phyloP scores from a whole-genome alignment of 2,113 vertebrate species.

The Patagioenas fasciata region DNA sequence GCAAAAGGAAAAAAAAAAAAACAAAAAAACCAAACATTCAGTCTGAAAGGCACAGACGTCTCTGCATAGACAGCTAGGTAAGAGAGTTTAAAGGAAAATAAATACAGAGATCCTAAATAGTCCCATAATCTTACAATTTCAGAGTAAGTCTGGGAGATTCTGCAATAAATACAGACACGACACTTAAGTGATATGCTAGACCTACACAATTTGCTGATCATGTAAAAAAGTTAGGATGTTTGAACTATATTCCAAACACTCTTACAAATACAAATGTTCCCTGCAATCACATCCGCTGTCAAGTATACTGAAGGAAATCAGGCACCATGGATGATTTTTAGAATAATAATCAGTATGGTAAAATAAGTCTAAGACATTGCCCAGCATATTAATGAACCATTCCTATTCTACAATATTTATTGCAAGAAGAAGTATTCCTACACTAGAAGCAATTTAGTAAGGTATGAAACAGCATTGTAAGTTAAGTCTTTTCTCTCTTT shows the following conservation, averaged over 20 bases:
- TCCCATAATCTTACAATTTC: neutral
- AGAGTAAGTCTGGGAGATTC: neutral
- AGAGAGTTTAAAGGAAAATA: neutral
- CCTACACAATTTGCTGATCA: neutral
- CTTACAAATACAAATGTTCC: slow-evolving; percentile 7
- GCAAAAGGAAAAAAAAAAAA: neutral
- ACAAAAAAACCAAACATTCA: neutral
- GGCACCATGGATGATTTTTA: neutral
- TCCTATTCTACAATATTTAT: neutral
- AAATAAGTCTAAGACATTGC: neutral
- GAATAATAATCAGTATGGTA: neutral
- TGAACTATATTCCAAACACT: neutral
- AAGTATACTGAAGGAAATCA: neutral
- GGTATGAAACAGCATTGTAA: fast-evolving
- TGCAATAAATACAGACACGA: neutral
- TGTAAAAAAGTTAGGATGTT: neutral
- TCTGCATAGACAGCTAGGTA: neutral
- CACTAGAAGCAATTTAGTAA: neutral
- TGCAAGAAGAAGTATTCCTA: neutral
- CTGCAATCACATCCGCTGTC: neutral
- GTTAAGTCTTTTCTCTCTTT: neutral
- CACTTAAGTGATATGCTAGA: neutral
- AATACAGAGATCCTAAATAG: neutral
- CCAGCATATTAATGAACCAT: neutral
- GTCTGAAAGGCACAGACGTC: neutral